Evolutionary conservation across 2,797 vertebrate genomes (phyloP), one percentile per base, ranked within the genome.

Genomic region (Danionella dracula): DNA sequence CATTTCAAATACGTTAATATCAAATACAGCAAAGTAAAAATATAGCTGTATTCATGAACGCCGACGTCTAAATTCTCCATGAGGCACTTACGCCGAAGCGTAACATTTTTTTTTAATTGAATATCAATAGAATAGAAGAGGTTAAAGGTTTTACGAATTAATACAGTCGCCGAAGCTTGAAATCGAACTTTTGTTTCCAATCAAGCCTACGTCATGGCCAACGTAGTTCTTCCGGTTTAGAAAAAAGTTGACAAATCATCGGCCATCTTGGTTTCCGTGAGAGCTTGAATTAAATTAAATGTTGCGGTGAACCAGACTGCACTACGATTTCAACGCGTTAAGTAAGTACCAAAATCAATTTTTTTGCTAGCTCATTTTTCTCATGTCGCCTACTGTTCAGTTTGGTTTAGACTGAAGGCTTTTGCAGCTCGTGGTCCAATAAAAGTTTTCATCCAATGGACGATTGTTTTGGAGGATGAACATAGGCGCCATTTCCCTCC

Each of bases 211-310:
- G 71, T 76, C 71, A 74, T 31, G 1, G 72, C 74, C 75, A 78
- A 70, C 77, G 71, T 70, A 38, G 53, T 69, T 67, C 79, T 84
- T 85, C 84, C 87, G 83, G 83, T 86, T 84, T 80, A 66, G 81
- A 60, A 74, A 64, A 84, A 81, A 84, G 62, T 46, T 74, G 78
- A 68, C 72, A 79, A 74, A 75, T 81, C 72, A 21, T 72, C 80
- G 79, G 91, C 92, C 92, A 93, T 93, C 91, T 93, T 93, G 91
- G 90, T 92, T 90, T 86, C 80, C 83, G 82, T 86, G 82, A 81
- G 76, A 76, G 78, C 66, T 78, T 78, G 83, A 88, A 92, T 89
- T 84, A 89, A 90, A 89, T 87, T 86, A 88, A 90, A 88, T 86
- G 90, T 88, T 88, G 84, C 81, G 78, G 79, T 55, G 86, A 83